Conservation (phyloP, 2,797 vertebrate genomes). For the Karalla daura region DNA sequence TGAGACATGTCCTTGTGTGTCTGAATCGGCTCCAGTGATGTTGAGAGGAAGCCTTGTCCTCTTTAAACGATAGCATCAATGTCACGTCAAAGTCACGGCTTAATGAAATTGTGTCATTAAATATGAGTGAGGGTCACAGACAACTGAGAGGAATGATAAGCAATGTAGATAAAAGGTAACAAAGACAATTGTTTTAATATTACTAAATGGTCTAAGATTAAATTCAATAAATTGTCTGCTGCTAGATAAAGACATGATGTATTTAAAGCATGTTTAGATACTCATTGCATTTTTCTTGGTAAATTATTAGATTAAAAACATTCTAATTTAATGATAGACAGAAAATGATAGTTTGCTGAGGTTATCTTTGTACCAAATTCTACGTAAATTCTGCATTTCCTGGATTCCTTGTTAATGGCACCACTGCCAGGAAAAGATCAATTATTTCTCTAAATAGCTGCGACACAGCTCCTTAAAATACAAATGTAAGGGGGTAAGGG, state of each 20-base stretch:
- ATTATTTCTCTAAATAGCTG: too few relatives aligned
- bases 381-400: too few relatives aligned
- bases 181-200: constrained; percentile 27
- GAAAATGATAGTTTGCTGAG: too few relatives aligned
- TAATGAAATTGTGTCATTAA: constrained; percentile 39
- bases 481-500: too few relatives aligned
- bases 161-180: constrained; percentile 13
- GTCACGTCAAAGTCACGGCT: constrained; percentile 49
- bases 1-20: constrained; percentile 14
- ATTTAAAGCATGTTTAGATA: not conserved
- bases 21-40: not conserved
- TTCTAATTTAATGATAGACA: too few relatives aligned
- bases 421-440: too few relatives aligned
- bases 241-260: not conserved
- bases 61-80: constrained; percentile 54
- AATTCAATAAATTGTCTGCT: not conserved
- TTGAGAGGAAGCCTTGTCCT: not conserved
- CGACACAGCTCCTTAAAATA: too few relatives aligned
- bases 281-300: too few relatives aligned
- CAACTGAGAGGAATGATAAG: constrained; percentile 32
- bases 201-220: not conserved
- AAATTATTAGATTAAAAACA: too few relatives aligned
- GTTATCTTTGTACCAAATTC: too few relatives aligned
- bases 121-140: constrained; percentile 24
- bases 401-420: too few relatives aligned